Conservation (phyloP, 2,113 vertebrate species). For the Boulengeromyrus knoepffleri region DNA sequence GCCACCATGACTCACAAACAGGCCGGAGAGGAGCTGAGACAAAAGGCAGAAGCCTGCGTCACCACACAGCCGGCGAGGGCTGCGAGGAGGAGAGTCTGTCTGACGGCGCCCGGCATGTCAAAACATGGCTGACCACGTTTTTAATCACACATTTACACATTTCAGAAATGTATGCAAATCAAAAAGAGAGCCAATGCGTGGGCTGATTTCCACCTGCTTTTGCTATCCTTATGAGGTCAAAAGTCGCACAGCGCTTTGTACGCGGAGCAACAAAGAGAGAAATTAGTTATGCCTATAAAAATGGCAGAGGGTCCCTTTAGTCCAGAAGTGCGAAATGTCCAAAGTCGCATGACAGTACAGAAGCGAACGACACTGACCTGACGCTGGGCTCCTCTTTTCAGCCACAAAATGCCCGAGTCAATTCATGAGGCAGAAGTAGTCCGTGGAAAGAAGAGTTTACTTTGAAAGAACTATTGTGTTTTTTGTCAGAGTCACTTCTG, state of each 20-base stretch:
- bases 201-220: background rate
- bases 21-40: background rate
- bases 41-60: background rate
- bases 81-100: background rate
- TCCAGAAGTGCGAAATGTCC: slow-evolving; percentile 1
- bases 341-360: background rate
- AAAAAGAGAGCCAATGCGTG: background rate
- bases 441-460: background rate
- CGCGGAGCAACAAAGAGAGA: background rate
- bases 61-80: background rate
- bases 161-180: background rate
- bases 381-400: slow-evolving; percentile 10
- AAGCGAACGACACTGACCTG: background rate
- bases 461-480: slow-evolving; percentile 5
- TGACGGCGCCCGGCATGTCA: background rate
- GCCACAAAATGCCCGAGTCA: background rate
- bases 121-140: background rate
- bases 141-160: background rate
- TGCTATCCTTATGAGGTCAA: background rate
- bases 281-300: slow-evolving; percentile 13
- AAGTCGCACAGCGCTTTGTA: background rate
- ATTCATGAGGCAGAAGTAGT: background rate
- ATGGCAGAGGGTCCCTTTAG: background rate
- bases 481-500: background rate
- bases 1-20: background rate